Evolutionary conservation across 1,140 invertebrate species (phyloP).

Genomic region (Uloborus diversus): DNA sequence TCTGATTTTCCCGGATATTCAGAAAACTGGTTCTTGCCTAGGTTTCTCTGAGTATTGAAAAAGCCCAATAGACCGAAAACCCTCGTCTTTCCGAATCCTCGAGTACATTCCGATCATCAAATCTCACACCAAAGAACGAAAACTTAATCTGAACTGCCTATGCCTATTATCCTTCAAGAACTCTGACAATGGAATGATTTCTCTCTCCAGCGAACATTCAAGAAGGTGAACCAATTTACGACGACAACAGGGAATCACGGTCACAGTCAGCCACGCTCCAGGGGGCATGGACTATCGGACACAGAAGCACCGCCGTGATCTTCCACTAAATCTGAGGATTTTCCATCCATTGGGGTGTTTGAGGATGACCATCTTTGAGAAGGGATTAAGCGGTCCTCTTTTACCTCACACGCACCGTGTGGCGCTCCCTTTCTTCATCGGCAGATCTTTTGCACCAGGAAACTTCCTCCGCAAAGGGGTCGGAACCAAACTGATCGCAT

Average conservation of each 20-base stretch:
- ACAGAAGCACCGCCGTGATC: neutral
- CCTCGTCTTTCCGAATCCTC: neutral
- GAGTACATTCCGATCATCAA: neutral
- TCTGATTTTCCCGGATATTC: too few relatives aligned
- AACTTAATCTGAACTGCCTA: neutral
- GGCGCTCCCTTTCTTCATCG: too few relatives aligned
- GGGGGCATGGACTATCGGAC: neutral
- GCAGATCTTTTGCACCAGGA: too few relatives aligned
- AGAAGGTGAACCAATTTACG: constrained; percentile 10
- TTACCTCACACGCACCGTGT: too few relatives aligned
- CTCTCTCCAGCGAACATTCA: neutral
- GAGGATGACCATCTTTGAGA: too few relatives aligned
- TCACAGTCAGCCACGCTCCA: neutral
- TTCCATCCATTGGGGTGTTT: too few relatives aligned
- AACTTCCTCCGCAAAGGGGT: too few relatives aligned
- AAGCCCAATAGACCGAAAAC: constrained; percentile 1
- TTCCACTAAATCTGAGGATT: neutral
- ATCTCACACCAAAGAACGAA: neutral
- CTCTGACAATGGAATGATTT: neutral
- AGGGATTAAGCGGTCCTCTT: too few relatives aligned
- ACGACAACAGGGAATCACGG: neutral
- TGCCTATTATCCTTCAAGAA: neutral
- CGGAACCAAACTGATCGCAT: too few relatives aligned
- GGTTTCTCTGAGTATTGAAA: neutral
- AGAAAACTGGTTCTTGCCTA: neutral